Evolutionary conservation across 2,797 vertebrate genomes (phyloP), one percentile per base, ranked within the genome.

Genomic region (Brotogeris chrysoptera): DNA sequence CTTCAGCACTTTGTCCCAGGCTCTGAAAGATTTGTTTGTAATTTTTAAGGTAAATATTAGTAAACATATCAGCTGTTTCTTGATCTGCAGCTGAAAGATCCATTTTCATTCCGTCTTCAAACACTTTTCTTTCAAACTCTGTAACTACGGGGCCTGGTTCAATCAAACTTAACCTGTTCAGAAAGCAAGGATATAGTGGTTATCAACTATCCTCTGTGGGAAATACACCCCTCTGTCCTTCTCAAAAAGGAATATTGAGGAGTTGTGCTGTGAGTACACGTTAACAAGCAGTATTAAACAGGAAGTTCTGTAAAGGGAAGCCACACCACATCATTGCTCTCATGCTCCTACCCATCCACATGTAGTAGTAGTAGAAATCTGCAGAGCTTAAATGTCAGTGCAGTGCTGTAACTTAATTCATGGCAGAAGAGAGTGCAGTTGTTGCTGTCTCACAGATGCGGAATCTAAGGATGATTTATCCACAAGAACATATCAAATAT

Each of bases 91-190:
- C 98, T 66, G 98, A 98, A 79, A 99, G 98, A 82, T 99, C 98
- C 69, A 98, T 98, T 97, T 98, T 98, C 97, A 98, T 43, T 64
- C 98, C 98, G 63, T 99, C 98, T 8, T 98, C 98, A 65, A 96
- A 99, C 47, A 98, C 98, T 96, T 99, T 99, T 50, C 84, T 97
- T 96, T 99, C 98, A 97, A 99, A 98, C 91, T 99, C 98, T 71
- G 99, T 99, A 81, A 98, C 69, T 76, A 99, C 99, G 3, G 99
- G 99, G 24, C 98, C 99, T 23, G 99, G 98, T 95, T 99, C 98
- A 83, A 99, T 98, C 87, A 99, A 97, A 92, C 97, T 99, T 95
- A 99, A 97, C 66, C 99, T 99, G 80, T 66, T 76, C 2, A 30
- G 65, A 72, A 71, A 60, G 36, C 61, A 76, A 83, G 10, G 23